Evolutionary conservation across 2,888 invertebrate species (phyloP), one percentile per base, ranked within the genome.

Genomic region (Erebia palarica): DNA sequence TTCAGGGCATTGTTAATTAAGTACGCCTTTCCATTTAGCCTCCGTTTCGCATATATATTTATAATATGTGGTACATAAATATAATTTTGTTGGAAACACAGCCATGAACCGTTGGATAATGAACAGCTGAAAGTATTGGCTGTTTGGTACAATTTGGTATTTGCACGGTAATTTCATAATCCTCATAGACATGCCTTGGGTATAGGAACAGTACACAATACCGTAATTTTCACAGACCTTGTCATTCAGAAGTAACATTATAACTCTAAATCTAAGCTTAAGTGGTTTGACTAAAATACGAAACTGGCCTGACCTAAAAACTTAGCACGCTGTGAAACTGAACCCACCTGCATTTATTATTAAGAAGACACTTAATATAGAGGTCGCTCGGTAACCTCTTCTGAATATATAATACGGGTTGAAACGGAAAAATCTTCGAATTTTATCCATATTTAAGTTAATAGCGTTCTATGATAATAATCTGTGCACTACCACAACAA

Each of bases 311-410:
- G 21, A 49, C 18, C 63, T 49, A 18, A 63, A 61, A 49, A 47
- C 63, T 21, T 49, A n/a, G 14, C 21, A 63, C 59, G 36, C 10
- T 63, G 7, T 14, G 49, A 49, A 63, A 14, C 63, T 49, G 47
- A 63, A 49, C 63, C 11, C 16, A 47, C 21, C 47, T 47, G 44
- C 44, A 61, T 61, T 18, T 47, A 61, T 63, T 47, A 63, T 21
- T 49, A 61, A 63, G 49, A 14, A 51, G 51, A 21, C 63, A 21
- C 21, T 63, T 49, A 9, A 21, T 21, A 21, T 47, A 63, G 49
- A 63, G 21, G 18, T 47, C 21, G 13, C 18, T 13, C 21, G 13
- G 2, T 21, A 59, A 57, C 59, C 59, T n/a, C 59, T 59, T 42
- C 59, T 59, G 47, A 63, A 63, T 49, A 63, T 14, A 49, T 49